Percentiles rank a stretch among this genome's conserved stretches.
Conservation (phyloP, 2,888 invertebrate genomes). For the Onthophagus sagittarius region DNA sequence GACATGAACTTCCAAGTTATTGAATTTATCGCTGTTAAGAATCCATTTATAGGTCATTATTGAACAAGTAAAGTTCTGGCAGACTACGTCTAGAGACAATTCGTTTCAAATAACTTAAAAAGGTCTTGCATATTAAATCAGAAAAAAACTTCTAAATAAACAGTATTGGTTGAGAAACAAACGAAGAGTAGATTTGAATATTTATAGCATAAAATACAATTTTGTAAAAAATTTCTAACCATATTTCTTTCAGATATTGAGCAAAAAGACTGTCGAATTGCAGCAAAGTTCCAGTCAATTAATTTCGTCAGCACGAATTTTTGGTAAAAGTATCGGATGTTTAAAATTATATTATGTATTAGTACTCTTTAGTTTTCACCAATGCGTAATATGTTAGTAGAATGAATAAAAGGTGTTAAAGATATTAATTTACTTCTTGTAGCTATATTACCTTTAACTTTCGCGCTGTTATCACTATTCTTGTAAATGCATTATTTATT, state of each 20-base stretch:
- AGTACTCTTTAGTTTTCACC: too few relatives aligned
- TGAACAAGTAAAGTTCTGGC: not conserved
- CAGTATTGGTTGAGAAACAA: conserved; percentile 26
- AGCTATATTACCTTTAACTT: not conserved
- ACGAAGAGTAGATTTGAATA: not conserved
- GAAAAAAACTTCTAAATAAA: conserved; percentile 29
- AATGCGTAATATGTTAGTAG: not conserved
- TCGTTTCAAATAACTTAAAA: conserved; percentile 26
- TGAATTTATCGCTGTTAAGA: not conserved
- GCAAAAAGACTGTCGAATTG: too few relatives aligned
- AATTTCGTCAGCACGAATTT: too few relatives aligned
- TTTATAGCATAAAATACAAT: conserved; percentile 22
- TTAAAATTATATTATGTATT: too few relatives aligned
- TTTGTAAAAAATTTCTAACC: conserved; percentile 13
- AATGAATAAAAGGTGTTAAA: conserved; percentile 14
- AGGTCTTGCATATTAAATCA: conserved; percentile 26
- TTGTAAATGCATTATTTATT: not conserved
- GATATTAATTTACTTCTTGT: conserved; percentile 1
- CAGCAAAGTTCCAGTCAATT: too few relatives aligned
- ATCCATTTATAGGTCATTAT: not conserved
- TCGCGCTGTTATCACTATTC: not conserved
- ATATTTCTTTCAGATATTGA: conserved; percentile 17
- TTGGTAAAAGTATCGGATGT: too few relatives aligned
- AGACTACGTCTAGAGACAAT: conserved; percentile 23
- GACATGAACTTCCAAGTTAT: conserved; percentile 22